Conservation (phyloP, 2,888 invertebrate genomes). For the Apoderus coryli region DNA sequence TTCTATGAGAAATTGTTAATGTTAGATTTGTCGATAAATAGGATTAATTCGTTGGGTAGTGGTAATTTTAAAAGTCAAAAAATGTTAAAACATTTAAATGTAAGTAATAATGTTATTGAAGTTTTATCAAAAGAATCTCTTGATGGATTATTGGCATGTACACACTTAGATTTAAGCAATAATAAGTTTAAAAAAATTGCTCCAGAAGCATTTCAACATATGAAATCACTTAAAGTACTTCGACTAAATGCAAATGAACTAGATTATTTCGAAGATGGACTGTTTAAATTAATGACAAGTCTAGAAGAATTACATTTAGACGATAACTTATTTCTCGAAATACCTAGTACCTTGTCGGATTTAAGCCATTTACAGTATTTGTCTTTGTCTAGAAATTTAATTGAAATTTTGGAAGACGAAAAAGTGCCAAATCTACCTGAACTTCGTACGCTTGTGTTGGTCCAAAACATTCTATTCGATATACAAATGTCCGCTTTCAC, state of each 20-base stretch:
- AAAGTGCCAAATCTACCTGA: conserved; percentile 60
- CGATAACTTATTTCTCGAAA: conserved; percentile 64
- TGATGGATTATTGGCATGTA: conserved; percentile 52
- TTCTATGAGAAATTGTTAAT: conserved; percentile 68
- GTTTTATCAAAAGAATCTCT: conserved; percentile 61
- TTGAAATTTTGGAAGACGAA: conserved; percentile 54
- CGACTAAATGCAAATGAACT: conserved; percentile 64
- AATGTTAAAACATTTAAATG: conserved; percentile 57
- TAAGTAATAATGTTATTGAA: conserved; percentile 61
- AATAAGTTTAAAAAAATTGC: conserved; percentile 65
- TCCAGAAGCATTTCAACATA: conserved; percentile 61
- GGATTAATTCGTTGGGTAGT: conserved; percentile 63
- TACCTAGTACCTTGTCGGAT: conserved; percentile 51
- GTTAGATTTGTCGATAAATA: conserved; percentile 72
- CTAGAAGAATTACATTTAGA: conserved; percentile 59
- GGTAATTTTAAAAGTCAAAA: conserved; percentile 68
- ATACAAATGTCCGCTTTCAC: conserved; percentile 60
- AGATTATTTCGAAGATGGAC: conserved; percentile 53
- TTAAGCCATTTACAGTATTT: conserved; percentile 54
- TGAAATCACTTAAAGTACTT: conserved; percentile 56
- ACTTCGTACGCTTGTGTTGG: conserved; percentile 53
- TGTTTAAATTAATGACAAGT: conserved; percentile 54
- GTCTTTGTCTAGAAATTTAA: conserved; percentile 65
- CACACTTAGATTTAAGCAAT: conserved; percentile 55
- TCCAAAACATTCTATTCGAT: conserved; percentile 61